These are phyloP conservation scores for Rhinogobio ventralis DNA, from an alignment of 2,797 vertebrate genomes.

Conservation along the genomic window DNA sequence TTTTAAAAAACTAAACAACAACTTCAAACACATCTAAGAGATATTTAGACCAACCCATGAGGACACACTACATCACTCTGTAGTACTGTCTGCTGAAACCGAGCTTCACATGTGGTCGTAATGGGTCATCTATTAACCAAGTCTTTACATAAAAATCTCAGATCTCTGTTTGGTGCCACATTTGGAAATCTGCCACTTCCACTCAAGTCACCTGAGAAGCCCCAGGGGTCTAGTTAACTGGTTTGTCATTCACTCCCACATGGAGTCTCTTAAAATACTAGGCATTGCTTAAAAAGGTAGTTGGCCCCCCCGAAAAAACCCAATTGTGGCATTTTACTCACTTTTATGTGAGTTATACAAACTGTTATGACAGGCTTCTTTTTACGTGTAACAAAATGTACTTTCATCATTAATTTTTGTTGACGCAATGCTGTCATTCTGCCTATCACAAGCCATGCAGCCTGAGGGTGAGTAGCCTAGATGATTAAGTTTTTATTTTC, in stretches of 20 bases:
- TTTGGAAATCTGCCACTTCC: constrained; percentile 51
- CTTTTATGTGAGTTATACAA: background rate
- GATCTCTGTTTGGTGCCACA: constrained; percentile 35
- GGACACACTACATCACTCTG: constrained; percentile 33
- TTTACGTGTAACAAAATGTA: background rate
- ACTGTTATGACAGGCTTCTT: background rate
- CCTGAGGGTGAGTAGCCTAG: background rate
- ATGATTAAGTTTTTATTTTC: background rate
- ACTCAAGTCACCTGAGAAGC: constrained; percentile 54
- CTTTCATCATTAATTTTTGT: background rate
- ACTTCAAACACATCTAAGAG: constrained; percentile 22
- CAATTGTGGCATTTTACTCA: background rate
- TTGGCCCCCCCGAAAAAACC: background rate
- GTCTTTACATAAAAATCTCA: constrained; percentile 45
- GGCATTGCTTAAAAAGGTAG: constrained; percentile 1
- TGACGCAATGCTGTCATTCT: background rate
- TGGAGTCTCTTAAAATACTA: constrained; percentile 8
- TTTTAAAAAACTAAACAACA: background rate
- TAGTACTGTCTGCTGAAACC: constrained; percentile 66
- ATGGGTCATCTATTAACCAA: constrained; percentile 81
- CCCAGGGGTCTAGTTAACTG: constrained; percentile 64
- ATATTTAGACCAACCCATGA: constrained; percentile 9
- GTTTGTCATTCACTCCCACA: constrained; percentile 56
- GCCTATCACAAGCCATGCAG: background rate
- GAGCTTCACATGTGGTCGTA: constrained; percentile 70